phyloP scores from a whole-genome alignment of 2,113 vertebrate species.

The Aspiorhynchus laticeps region DNA sequence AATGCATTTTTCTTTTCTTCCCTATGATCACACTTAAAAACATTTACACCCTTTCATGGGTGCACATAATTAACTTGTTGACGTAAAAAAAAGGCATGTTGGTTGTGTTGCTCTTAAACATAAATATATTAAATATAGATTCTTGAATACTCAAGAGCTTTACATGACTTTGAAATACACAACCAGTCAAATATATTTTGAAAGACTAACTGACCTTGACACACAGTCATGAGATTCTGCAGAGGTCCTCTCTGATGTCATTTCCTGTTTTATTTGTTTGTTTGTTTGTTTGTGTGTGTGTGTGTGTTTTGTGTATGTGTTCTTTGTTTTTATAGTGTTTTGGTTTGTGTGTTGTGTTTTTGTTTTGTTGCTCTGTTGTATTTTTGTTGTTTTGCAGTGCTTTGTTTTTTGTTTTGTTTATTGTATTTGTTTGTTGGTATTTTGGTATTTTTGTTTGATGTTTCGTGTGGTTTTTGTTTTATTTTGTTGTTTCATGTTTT shows the following conservation, averaged over 20 bases:
- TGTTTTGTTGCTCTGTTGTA: neutral
- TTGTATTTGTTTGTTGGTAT: neutral
- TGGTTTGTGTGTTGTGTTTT: neutral
- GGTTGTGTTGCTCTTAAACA: neutral
- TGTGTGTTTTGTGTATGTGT: neutral
- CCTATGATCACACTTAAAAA: constrained; percentile 20
- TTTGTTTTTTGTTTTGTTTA: neutral
- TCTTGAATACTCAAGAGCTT: neutral
- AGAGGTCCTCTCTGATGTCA: neutral
- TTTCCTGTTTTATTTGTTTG: neutral
- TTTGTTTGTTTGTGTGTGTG: no score
- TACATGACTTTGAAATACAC: neutral
- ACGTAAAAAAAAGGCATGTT: neutral
- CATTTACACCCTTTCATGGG: neutral
- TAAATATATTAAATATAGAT: neutral
- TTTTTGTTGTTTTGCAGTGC: neutral
- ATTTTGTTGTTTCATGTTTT: neutral
- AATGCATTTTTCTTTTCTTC: neutral
- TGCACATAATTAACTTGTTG: neutral
- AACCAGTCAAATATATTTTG: neutral
- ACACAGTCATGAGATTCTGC: neutral
- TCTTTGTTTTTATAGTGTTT: neutral
- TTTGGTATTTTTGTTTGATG: neutral
- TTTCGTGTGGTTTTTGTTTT: neutral
- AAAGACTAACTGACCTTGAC: neutral